Conservation (phyloP, 2,888 invertebrate species). For the Drosophila quasianomalipes region DNA sequence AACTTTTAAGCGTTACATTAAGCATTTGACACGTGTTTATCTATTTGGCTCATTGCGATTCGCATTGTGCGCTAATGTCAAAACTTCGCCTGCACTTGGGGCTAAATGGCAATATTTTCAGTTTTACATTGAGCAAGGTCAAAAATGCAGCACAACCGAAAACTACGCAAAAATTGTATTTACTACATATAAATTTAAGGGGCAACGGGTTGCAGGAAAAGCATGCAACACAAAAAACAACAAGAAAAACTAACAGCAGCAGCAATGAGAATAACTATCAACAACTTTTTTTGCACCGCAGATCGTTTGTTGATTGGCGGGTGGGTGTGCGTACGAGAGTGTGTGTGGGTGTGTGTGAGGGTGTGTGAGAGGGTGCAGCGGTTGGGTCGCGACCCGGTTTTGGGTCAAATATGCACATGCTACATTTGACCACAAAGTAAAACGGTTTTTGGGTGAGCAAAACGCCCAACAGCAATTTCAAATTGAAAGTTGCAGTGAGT, state of each 20-base stretch:
- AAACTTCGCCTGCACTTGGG: conserved; percentile 72
- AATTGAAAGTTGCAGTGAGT: conserved; percentile 69
- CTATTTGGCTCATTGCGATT: conserved; percentile 60
- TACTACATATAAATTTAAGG: conserved; percentile 75
- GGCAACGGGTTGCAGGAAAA: neutral
- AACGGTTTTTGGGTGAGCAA: conserved; percentile 70
- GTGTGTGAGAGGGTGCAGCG: neutral
- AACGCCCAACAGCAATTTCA: conserved; percentile 68
- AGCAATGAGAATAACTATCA: conserved; percentile 68
- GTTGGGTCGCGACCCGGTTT: conserved; percentile 32
- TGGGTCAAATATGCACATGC: conserved; percentile 76
- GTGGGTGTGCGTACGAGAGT: conserved; percentile 24
- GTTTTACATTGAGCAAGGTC: conserved; percentile 72
- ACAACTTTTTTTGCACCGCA: conserved; percentile 58
- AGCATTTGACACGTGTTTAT: conserved; percentile 21
- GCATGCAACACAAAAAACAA: conserved; percentile 11
- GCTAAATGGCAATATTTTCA: conserved; percentile 74
- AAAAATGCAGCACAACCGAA: conserved; percentile 41
- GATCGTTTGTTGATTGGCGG: conserved; percentile 59
- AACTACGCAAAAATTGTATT: conserved; percentile 71
- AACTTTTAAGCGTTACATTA: conserved; percentile 15
- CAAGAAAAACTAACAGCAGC: conserved; percentile 26
- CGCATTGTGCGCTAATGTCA: conserved; percentile 60
- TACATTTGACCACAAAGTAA: conserved; percentile 82
- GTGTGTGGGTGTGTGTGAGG: conserved; percentile 9